Conservation (phyloP, 2,113 vertebrate genomes). For the Odocoileus virginianus region DNA sequence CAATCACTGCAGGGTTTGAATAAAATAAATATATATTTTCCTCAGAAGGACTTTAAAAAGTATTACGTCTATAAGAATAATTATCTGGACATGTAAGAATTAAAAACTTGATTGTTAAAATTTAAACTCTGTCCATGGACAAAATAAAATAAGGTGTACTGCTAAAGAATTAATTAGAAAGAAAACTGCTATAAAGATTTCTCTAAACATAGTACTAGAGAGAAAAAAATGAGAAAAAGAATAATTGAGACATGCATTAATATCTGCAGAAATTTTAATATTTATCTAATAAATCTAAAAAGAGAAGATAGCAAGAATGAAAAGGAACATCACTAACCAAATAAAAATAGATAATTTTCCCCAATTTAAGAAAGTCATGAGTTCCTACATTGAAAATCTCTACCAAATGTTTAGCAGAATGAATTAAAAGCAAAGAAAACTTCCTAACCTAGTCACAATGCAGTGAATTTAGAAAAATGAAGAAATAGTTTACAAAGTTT, state of each 20-base stretch:
- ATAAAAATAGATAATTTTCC: neutral
- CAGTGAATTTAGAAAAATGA: slow-evolving; percentile 16
- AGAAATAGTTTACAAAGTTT: slow-evolving; percentile 10
- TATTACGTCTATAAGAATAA: neutral
- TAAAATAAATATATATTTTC: neutral
- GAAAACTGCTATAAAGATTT: neutral
- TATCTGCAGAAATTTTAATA: neutral
- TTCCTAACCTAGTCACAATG: neutral
- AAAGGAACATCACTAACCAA: neutral
- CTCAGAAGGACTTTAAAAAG: neutral
- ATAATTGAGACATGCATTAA: neutral
- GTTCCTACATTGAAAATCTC: neutral
- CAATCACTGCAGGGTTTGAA: neutral
- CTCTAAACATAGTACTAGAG: neutral
- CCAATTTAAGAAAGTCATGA: neutral
- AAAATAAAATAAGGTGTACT: neutral
- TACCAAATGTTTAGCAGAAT: slow-evolving; percentile 6
- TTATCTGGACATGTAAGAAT: neutral
- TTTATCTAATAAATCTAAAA: neutral
- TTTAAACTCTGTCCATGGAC: neutral
- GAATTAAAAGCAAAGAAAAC: slow-evolving; percentile 36
- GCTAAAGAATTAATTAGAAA: neutral
- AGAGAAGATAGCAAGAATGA: neutral
- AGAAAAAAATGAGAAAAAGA: neutral
- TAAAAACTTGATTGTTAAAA: neutral